Conservation (phyloP, 2,888 invertebrate genomes). For the Dione vanillae region DNA sequence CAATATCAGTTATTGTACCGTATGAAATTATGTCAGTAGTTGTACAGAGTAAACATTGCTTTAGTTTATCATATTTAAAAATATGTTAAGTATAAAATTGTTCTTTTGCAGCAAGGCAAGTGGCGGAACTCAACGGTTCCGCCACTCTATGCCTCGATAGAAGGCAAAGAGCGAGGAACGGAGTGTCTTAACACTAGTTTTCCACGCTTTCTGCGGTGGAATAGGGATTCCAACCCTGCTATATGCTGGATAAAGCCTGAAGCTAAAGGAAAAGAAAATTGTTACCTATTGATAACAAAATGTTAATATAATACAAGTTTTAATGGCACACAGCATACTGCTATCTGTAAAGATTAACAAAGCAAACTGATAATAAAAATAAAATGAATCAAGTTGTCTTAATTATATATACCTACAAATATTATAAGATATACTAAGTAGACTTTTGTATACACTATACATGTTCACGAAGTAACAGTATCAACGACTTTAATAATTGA, state of each 20-base stretch:
- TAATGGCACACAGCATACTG: neutral
- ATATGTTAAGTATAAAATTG: too few relatives aligned
- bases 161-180: too few relatives aligned
- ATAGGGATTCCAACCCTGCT: too few relatives aligned
- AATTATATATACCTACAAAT: neutral
- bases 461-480: too few relatives aligned
- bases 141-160: too few relatives aligned
- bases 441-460: neutral
- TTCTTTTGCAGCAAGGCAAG: too few relatives aligned
- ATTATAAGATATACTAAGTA: neutral
- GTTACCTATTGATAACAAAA: neutral
- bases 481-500: neutral
- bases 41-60: neutral
- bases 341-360: neutral
- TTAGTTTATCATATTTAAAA: neutral
- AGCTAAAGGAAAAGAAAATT: too few relatives aligned
- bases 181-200: too few relatives aligned
- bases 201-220: too few relatives aligned
- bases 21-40: conserved; percentile 1
- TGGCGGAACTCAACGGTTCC: too few relatives aligned
- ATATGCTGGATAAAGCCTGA: too few relatives aligned
- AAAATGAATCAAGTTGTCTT: neutral
- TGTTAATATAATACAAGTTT: neutral
- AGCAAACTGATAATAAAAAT: conserved; percentile 5
- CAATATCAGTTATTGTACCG: conserved; percentile 27